Conservation (phyloP, 2,888 invertebrate genomes). For the Allolobophora icterica region DNA sequence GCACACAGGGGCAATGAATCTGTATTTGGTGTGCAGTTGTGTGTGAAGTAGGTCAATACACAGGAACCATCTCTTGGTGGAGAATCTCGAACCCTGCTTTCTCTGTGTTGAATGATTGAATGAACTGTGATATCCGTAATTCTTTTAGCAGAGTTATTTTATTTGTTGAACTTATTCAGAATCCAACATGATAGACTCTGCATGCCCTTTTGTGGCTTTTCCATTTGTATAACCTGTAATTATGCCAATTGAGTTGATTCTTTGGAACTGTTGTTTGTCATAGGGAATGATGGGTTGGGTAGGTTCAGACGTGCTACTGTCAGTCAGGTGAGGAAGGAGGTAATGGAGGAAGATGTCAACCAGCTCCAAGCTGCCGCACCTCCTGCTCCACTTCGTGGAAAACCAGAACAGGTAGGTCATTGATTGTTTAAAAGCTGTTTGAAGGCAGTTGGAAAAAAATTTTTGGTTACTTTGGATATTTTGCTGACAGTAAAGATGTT, state of each 20-base stretch:
- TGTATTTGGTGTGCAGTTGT: too few relatives aligned
- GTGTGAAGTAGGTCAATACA: too few relatives aligned
- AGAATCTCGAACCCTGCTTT: too few relatives aligned
- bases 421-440: background rate
- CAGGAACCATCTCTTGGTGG: too few relatives aligned
- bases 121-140: too few relatives aligned
- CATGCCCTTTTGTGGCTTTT: too few relatives aligned
- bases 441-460: background rate
- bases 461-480: background rate
- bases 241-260: too few relatives aligned
- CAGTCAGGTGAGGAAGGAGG: background rate
- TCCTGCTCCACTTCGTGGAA: background rate
- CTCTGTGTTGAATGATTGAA: too few relatives aligned
- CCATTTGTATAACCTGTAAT: background rate
- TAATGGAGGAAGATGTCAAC: background rate
- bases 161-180: too few relatives aligned
- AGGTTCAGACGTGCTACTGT: background rate
- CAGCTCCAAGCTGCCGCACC: conserved; percentile 6
- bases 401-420: conserved; percentile 8
- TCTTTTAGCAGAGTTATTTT: too few relatives aligned
- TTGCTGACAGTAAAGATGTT: background rate
- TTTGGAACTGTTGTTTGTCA: background rate
- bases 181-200: too few relatives aligned
- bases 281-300: background rate
- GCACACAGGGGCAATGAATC: too few relatives aligned